Evolutionary conservation across 1,140 invertebrate genomes (phyloP), one percentile per base, ranked within the genome.

Genomic region (Melanaphis sacchari): DNA sequence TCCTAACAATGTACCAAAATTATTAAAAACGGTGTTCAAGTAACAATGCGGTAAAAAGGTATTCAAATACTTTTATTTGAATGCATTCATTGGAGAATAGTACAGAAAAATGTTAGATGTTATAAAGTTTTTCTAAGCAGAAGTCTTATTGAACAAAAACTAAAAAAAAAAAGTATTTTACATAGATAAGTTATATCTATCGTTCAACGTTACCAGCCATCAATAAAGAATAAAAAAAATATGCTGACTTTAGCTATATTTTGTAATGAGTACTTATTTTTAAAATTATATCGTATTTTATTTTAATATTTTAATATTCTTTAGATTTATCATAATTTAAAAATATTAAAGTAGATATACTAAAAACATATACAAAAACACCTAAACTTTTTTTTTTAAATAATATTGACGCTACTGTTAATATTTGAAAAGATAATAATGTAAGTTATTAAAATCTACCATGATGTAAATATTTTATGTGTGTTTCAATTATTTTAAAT

Each of bases 401-500:
- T 76, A 36, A 4, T 15, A 76, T 66, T 76, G n/a, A n/a, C 2
- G 1, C 31, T 5, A 76, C 59, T 18, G 5, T 76, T 26, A 54
- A 54, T 54, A 54, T 26, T 54, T 76, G 4, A 76, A 76, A n/a
- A 76, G 59, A 76, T 76, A 76, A 76, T 59, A 31, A 59, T 59
- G 54, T 31, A 76, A 76, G 59, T 76, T 76, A 76, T 76, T 36
- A 76, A n/a, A 76, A 76, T n/a, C 59, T 21, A 76, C 59, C 31
- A 11, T 26, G 31, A 41, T 41, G 9, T 84, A 40, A 84, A 40
- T 41, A 41, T 26, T 84, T 11, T 84, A 40, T 84, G 38, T 38
- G 9, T 84, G 82, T 84, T 41, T 38, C 38, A 41, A 84, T 84
- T 84, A 84, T 84, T 84, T 40, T 41, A 41, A 84, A 84, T 84